Evolutionary conservation across 1,140 invertebrate genomes (phyloP), one percentile per base, ranked within the genome.

Genomic region (Aphelenchoides besseyi): DNA sequence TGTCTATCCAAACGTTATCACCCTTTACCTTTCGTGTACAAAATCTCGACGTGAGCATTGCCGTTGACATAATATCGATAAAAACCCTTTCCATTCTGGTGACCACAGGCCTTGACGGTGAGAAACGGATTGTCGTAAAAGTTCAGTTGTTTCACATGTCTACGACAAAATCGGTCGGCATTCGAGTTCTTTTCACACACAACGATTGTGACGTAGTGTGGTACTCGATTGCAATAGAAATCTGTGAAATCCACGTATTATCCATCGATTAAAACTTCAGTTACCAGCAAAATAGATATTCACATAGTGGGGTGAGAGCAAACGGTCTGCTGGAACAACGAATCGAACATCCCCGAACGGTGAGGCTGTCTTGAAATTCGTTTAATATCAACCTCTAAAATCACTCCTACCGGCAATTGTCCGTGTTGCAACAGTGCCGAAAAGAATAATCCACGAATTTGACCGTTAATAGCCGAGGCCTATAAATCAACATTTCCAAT

Each of bases 341-440:
- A 80, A 76, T n/a, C 77, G 72, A 30, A 74, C 59, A 55, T 80
- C 69, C 3, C 78, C 78, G 55, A 80, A 80, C 0, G 80, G 79
- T 28, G 78, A 30, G 1, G n/a, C 76, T 71, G 28, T 72, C 57
- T 1, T 71, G 70, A 52, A 79, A 35, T n/a, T n/a, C n/a, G 71
- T 79, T 33, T n/a, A n/a, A n/a, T 61, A 30, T 30, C 59, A 28
- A 36, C 33, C 69, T 26, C n/a, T 18, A 23, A 73, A n/a, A n/a
- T n/a, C n/a, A n/a, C n/a, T n/a, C n/a, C n/a, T n/a, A n/a, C n/a
- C n/a, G n/a, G n/a, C n/a, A n/a, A n/a, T n/a, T n/a, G n/a, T n/a
- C n/a, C n/a, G n/a, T n/a, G n/a, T n/a, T n/a, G 35, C 0, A 73
- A 30, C n/a, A 41, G 23, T 0, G 74, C 75, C n/a, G 77, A 80